Conservation (phyloP, 64 coral and sea anemone species). For the Platygyra sinensis region DNA sequence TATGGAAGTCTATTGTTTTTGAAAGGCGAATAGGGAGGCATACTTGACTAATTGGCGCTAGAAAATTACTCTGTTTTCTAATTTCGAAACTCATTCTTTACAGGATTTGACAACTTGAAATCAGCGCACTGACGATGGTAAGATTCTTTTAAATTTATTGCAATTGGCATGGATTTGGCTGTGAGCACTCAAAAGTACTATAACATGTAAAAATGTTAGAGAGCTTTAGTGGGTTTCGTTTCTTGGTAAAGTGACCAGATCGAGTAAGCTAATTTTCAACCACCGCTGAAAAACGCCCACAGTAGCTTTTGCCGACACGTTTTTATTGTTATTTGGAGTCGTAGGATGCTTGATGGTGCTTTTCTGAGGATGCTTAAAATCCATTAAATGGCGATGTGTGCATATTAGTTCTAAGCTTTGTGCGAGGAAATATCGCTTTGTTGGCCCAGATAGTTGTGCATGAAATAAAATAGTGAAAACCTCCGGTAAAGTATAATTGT, state of each 20-base stretch:
- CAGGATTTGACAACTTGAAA: background rate
- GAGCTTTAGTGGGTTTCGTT: background rate
- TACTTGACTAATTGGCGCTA: background rate
- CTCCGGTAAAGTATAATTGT: conserved; percentile 7
- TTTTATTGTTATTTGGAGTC: background rate
- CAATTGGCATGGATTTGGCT: background rate
- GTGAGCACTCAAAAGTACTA: too few relatives aligned
- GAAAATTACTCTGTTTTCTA: background rate
- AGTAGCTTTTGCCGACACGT: background rate
- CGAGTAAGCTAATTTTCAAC: background rate
- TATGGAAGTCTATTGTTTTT: conserved; percentile 12
- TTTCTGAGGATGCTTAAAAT: too few relatives aligned
- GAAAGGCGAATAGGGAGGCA: background rate
- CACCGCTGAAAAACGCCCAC: background rate
- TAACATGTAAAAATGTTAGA: background rate
- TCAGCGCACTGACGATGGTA: background rate
- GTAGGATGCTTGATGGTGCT: too few relatives aligned
- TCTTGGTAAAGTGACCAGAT: background rate
- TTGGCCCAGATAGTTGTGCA: background rate
- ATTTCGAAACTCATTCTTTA: background rate
- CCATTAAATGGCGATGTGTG: too few relatives aligned
- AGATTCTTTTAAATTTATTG: background rate
- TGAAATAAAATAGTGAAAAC: background rate
- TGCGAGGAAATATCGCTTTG: background rate
- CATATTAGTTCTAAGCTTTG: too few relatives aligned